Evolutionary conservation across 2,888 invertebrate genomes (phyloP), one percentile per base, ranked within the genome.

Genomic region (Acleris holmiana): DNA sequence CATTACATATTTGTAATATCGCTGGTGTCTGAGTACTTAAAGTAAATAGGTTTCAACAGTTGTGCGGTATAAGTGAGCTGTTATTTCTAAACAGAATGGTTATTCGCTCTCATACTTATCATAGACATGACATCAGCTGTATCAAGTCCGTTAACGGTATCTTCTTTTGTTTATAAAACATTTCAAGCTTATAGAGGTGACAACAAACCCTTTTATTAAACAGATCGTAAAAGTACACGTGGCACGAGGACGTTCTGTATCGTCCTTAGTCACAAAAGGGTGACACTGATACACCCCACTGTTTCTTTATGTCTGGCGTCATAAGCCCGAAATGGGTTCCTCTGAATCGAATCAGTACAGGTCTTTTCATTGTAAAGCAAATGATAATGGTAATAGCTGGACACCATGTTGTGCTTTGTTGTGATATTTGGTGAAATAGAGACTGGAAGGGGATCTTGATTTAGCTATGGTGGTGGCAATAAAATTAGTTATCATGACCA

Each of bases 251-350:
- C 63, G 48, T 35, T 6, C 51, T 44, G 49, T 35, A 47, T 47
- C 56, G 25, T 57, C 18, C 47, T 29, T 44, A 54, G 58, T 51
- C 40, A 65, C 49, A 86, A 88, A 84, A 83, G 89, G 89, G 89
- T 89, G 89, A 88, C 87, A 89, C 74, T 83, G 84, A 87, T 88
- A 85, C 86, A 77, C 86, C 89, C 90, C 74, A 88, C 88, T 87
- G 91, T 84, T 88, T 85, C 89, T 91, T 90, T 89, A 88, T 89
- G 83, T 86, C 84, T 84, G 82, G 83, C 84, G 83, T 87, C 89
- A 91, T 91, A 88, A 84, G 77, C 79, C 78, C 83, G 77, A 79
- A 88, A 88, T 87, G 85, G 86, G 80, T 76, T 81, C 77, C 78
- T 82, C 82, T 84, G 85, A 81, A 85, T 86, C 83, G 80, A 79